phyloP scores from a whole-genome alignment of 2,113 vertebrate genomes.

The Seriola quinqueradiata region DNA sequence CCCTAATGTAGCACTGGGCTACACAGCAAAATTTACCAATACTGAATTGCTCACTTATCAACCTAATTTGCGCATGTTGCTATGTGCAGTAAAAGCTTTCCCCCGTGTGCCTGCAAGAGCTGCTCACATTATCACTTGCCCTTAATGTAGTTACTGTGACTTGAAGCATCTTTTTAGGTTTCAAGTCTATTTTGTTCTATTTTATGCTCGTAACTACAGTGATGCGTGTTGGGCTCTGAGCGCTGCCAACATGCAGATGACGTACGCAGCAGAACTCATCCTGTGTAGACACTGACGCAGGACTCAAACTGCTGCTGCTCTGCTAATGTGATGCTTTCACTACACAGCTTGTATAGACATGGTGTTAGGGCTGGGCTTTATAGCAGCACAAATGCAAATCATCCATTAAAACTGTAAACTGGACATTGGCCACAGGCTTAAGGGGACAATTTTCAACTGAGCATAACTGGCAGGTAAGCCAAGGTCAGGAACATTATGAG shows the following conservation, averaged over 20 bases:
- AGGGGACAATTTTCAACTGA: constrained; percentile 54
- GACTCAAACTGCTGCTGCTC: constrained; percentile 16
- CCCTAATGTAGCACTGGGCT: constrained; percentile 44
- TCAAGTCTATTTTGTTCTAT: constrained; percentile 32
- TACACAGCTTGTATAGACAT: constrained; percentile 8
- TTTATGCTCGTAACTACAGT: constrained; percentile 12
- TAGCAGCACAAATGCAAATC: constrained; percentile 33
- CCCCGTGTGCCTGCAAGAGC: constrained; percentile 33
- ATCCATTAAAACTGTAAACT: constrained; percentile 36
- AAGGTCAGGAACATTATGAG: constrained; percentile 75
- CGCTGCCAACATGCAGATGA: constrained; percentile 17
- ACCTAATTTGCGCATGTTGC: constrained; percentile 57
- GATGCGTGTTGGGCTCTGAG: constrained; percentile 4
- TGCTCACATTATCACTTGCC: constrained; percentile 35
- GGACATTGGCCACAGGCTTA: constrained; percentile 53
- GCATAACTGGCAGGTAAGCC: constrained; percentile 59
- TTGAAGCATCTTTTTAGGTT: constrained; percentile 26
- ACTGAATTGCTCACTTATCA: constrained; percentile 53
- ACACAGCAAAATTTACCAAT: constrained; percentile 53
- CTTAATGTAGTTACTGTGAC: neutral
- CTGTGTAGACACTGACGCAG: constrained; percentile 16
- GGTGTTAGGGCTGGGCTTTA: neutral
- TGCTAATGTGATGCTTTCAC: constrained; percentile 9
- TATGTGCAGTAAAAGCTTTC: constrained; percentile 38
- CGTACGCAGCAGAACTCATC: constrained; percentile 17